A percentile compares a stretch with the other conserved stretches of the same genome.
These are phyloP conservation scores for Basileuterus tristriatus DNA, from an alignment of 2,797 vertebrate species.

Conservation along the genomic window DNA sequence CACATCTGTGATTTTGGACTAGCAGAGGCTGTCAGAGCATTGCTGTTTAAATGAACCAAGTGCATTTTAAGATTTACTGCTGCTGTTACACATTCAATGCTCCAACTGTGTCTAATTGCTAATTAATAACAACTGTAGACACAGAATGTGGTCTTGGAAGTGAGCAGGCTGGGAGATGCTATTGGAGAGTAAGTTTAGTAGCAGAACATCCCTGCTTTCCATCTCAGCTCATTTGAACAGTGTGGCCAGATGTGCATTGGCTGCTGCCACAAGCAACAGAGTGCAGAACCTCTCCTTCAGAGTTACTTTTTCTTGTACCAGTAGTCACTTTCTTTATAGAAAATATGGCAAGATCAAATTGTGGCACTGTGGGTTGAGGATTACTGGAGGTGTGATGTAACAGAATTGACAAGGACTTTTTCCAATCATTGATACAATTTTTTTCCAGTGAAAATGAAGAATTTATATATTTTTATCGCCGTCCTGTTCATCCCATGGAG, in stretches of 20 bases:
- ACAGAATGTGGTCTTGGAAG: neutral
- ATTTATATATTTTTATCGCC: conserved; percentile 52
- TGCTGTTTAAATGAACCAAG: neutral
- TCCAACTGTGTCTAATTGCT: neutral
- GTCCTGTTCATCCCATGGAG: conserved; percentile 63
- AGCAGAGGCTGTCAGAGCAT: neutral
- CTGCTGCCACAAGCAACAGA: neutral
- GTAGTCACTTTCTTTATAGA: neutral
- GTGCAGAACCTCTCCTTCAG: neutral
- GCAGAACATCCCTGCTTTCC: neutral
- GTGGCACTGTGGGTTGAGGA: neutral
- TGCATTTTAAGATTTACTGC: neutral
- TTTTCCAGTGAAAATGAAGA: conserved; percentile 72
- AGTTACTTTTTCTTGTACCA: neutral
- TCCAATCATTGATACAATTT: neutral
- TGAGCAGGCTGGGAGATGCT: neutral
- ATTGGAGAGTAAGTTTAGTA: neutral
- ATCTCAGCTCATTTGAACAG: neutral
- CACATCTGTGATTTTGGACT: neutral
- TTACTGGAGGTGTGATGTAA: neutral
- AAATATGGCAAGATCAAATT: neutral
- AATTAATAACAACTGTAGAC: neutral
- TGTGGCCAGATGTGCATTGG: neutral
- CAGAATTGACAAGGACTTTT: neutral
- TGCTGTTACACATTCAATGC: neutral